Evolutionary conservation across 2,113 vertebrate species (phyloP), one percentile per base, ranked within the genome.

Genomic region (Trogon surrucura): DNA sequence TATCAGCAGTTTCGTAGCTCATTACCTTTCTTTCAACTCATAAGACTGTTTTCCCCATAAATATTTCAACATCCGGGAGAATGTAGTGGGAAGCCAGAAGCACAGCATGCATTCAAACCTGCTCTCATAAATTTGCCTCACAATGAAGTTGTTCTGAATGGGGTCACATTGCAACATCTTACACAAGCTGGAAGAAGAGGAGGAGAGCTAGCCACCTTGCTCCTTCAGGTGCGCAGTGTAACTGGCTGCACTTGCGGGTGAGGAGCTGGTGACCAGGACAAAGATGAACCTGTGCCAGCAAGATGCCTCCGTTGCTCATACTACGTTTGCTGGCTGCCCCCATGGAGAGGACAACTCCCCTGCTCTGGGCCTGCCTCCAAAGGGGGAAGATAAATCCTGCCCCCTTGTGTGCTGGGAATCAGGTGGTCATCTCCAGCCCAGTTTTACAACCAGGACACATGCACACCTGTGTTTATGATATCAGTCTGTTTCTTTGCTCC

Each of bases 11-110:
- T 88, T 79, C 65, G 41, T 89, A 79, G 53, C 22, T 91, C 26
- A 48, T 60, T 71, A 60, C 73, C 25, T 71, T 80, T 74, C 50
- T 83, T 95, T 91, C 53, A 94, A 72, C 34, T 79, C 71, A 8
- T 60, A 67, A 79, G 61, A 51, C 51, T 56, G 4, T 75, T 60
- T 91, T 60, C 48, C 10, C 25, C 65, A 72, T 81, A 93, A 95
- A 85, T 84, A 80, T 95, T 94, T 94, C 88, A 88, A 45, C 58
- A 88, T 90, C 4, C 62, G 57, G 45, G 58, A 80, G 41, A 89
- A 92, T 16, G 80, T 47, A 36, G 36, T 74, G 17, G 67, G 47
- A 83, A 92, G 36, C 72, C 77, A 95, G 72, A 92, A 86, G 36
- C 64, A 57, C 45, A 66, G 60, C 69, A 51, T 23, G 58, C 23